A percentile compares a stretch with the other conserved stretches of the same genome.
phyloP scores from a whole-genome alignment of 2,113 vertebrate genomes.

The Cnemophilus loriae region DNA sequence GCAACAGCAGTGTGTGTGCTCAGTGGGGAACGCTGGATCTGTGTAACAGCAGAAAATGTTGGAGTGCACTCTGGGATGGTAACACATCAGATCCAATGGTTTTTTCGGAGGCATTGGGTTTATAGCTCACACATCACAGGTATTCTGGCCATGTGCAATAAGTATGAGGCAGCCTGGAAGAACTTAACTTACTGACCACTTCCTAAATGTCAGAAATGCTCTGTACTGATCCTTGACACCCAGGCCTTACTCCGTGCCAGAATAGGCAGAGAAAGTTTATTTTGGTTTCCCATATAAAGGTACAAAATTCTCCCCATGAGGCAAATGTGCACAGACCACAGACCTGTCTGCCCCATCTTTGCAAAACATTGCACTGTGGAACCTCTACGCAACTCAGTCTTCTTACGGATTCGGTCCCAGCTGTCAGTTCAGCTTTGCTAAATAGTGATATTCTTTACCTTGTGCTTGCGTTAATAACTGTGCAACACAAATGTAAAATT shows the following conservation, averaged over 20 bases:
- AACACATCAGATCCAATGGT: not conserved
- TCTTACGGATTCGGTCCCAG: not conserved
- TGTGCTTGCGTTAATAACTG: not conserved
- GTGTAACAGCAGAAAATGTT: not conserved
- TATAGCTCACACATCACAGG: not conserved
- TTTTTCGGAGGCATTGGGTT: fast-evolving
- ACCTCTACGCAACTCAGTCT: not conserved
- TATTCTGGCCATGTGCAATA: not conserved
- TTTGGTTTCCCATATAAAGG: not conserved
- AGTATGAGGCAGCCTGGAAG: not conserved
- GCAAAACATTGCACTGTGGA: not conserved
- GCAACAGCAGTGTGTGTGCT: fast-evolving
- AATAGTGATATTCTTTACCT: not conserved
- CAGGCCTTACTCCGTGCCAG: not conserved
- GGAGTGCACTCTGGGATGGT: not conserved
- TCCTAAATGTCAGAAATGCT: not conserved
- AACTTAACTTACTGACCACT: not conserved
- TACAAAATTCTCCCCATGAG: not conserved
- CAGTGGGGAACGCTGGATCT: not conserved
- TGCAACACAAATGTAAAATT: not conserved
- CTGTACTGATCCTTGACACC: not conserved
- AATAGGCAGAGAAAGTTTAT: not conserved
- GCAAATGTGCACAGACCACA: not conserved
- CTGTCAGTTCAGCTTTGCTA: not conserved
- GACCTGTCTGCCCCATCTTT: not conserved